A percentile compares a stretch with the other conserved stretches of the same genome.
Evolutionary conservation across 2,888 invertebrate genomes (phyloP).

Genomic region (Bellardia bayeri): DNA sequence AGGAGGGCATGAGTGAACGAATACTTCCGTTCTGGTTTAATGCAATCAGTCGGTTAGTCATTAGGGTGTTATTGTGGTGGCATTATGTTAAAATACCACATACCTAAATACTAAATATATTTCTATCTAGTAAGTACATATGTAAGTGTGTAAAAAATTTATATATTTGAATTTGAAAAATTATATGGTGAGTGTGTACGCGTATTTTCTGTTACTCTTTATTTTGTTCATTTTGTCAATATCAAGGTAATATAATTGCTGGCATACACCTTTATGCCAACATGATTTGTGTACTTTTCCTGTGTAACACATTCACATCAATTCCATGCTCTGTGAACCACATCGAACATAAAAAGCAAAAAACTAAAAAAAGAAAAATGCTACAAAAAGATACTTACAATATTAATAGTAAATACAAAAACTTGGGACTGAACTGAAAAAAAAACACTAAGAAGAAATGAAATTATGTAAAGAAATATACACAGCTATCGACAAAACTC

Average conservation of each 20-base stretch:
- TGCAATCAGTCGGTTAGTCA: constrained; percentile 65
- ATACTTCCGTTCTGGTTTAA: constrained; percentile 60
- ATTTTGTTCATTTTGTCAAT: constrained; percentile 56
- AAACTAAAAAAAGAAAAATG: constrained; percentile 32
- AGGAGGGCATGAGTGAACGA: constrained; percentile 14
- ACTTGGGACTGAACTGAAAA: constrained; percentile 27
- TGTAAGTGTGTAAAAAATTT: neutral
- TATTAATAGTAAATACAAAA: neutral
- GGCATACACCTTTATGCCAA: constrained; percentile 64
- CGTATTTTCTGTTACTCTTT: constrained; percentile 9
- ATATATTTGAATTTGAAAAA: constrained; percentile 27
- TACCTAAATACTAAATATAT: neutral
- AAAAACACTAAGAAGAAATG: constrained; percentile 26
- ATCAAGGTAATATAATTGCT: constrained; percentile 71
- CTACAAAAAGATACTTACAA: constrained; percentile 14
- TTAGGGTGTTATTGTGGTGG: constrained; percentile 64
- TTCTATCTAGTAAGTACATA: neutral
- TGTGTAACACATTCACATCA: constrained; percentile 72
- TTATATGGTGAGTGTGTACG: neutral
- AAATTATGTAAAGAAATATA: constrained; percentile 38
- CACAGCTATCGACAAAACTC: constrained; percentile 10
- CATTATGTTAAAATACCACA: constrained; percentile 44
- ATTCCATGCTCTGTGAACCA: constrained; percentile 73
- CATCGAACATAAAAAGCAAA: constrained; percentile 56
- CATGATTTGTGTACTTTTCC: constrained; percentile 72